These are phyloP conservation scores for Megaceryle maxima DNA, from an alignment of 2,113 vertebrate genomes.

Conservation along the genomic window DNA sequence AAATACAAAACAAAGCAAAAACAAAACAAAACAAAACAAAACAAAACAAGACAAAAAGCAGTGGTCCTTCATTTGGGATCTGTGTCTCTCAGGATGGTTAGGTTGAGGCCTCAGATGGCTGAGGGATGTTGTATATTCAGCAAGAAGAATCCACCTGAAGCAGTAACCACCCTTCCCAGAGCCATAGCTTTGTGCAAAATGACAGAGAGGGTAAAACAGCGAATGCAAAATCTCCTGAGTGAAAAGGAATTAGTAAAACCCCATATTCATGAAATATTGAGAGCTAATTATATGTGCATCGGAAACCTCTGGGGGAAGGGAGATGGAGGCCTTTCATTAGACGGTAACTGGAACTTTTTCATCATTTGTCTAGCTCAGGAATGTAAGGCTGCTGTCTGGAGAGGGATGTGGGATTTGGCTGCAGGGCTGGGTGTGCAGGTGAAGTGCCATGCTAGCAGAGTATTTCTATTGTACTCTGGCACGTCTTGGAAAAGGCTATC, in stretches of 20 bases:
- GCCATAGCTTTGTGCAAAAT: conserved; percentile 39
- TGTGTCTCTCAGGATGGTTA: conserved; percentile 4
- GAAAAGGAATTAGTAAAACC: conserved; percentile 65
- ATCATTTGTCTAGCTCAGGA: conserved; percentile 72
- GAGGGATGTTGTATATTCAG: not conserved
- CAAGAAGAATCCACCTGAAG: not conserved
- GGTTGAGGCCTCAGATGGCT: not conserved
- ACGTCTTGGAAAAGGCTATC: not conserved
- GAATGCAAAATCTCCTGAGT: conserved; percentile 59
- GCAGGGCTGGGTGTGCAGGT: conserved; percentile 68
- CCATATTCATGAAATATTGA: conserved; percentile 60
- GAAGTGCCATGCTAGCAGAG: conserved; percentile 14
- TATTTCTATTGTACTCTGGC: conserved; percentile 19
- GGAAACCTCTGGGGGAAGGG: conserved; percentile 67
- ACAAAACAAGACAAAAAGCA: not conserved
- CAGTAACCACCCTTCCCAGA: not conserved
- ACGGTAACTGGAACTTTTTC: conserved; percentile 66
- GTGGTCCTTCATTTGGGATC: not conserved
- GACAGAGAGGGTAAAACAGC: conserved; percentile 35
- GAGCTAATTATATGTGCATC: conserved; percentile 71
- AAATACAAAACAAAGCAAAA: too few relatives aligned
- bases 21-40: too few relatives aligned
- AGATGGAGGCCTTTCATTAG: conserved; percentile 73
- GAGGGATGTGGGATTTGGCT: conserved; percentile 67
- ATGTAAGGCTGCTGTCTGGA: conserved; percentile 64